Conservation (phyloP, 1,140 invertebrate genomes). For the Aricia agestis region DNA sequence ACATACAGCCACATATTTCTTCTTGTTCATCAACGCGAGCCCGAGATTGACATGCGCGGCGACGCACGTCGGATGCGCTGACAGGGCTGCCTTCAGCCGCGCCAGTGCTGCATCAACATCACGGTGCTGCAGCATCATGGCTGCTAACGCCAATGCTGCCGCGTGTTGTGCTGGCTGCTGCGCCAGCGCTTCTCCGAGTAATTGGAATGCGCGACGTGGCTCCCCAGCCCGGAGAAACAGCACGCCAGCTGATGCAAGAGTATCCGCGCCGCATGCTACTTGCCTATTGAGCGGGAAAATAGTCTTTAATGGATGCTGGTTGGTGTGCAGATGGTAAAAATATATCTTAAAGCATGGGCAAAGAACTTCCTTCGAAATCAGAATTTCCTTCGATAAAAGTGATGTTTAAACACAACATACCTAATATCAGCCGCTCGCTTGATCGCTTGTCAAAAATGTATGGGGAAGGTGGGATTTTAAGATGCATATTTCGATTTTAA, state of each 20-base stretch:
- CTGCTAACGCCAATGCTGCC: conserved; percentile 57
- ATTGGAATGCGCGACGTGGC: conserved; percentile 59
- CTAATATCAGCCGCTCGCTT: too few relatives aligned
- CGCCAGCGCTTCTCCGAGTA: conserved; percentile 55
- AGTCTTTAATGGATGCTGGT: too few relatives aligned
- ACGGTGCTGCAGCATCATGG: conserved; percentile 64
- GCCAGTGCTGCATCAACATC: conserved; percentile 56
- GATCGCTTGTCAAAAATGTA: too few relatives aligned
- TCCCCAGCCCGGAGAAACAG: conserved; percentile 52
- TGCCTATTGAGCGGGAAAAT: background rate
- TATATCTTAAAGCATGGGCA: too few relatives aligned
- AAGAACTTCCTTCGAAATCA: too few relatives aligned
- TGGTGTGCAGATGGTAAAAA: too few relatives aligned
- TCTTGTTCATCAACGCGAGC: conserved; percentile 57
- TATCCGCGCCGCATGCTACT: conserved; percentile 52
- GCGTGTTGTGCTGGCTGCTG: conserved; percentile 60
- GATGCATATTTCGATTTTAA: too few relatives aligned
- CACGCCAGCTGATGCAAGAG: conserved; percentile 59
- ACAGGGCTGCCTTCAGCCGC: conserved; percentile 54
- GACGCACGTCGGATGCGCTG: conserved; percentile 58
- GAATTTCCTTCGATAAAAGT: too few relatives aligned
- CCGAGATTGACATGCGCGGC: conserved; percentile 60
- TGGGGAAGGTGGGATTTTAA: too few relatives aligned
- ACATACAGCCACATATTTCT: conserved; percentile 65
- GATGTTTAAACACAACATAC: too few relatives aligned